Evolutionary conservation across 2,888 invertebrate species (phyloP).

Genomic region (Elegia similella): DNA sequence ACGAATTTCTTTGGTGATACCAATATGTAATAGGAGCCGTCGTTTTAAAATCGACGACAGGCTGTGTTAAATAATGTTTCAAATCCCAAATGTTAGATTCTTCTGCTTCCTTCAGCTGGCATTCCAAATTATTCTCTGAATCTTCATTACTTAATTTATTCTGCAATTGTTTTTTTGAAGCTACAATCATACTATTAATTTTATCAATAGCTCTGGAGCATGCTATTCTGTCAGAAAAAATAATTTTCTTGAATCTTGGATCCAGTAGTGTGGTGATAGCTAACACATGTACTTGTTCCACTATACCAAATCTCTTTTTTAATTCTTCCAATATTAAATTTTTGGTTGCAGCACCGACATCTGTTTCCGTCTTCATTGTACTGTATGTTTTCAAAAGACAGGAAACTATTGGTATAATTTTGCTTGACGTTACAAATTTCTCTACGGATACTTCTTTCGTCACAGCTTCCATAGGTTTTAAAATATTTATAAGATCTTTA

Average conservation of each 20-base stretch:
- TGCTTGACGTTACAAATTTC: not conserved
- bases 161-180: constrained; percentile 22
- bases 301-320: not conserved
- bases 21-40: constrained; percentile 26
- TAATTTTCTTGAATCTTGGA: too few species aligned
- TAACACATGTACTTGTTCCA: not conserved
- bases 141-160: not conserved
- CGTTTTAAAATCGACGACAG: constrained; percentile 18
- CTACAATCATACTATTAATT: constrained; percentile 27
- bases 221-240: constrained; percentile 28
- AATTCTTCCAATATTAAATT: not conserved
- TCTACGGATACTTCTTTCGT: not conserved
- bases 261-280: constrained; percentile 26
- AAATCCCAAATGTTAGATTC: not conserved
- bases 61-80: not conserved
- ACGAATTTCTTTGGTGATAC: constrained; percentile 23
- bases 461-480: not conserved
- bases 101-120: too few species aligned
- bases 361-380: not conserved
- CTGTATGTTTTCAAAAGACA: not conserved
- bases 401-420: constrained; percentile 1
- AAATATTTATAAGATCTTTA: constrained; percentile 24
- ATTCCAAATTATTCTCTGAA: not conserved
- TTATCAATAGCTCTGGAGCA: constrained; percentile 28
- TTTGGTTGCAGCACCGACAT: not conserved